These are phyloP conservation scores for Alloplasta piceator DNA, from an alignment of 2,888 invertebrate species.

Conservation along the genomic window DNA sequence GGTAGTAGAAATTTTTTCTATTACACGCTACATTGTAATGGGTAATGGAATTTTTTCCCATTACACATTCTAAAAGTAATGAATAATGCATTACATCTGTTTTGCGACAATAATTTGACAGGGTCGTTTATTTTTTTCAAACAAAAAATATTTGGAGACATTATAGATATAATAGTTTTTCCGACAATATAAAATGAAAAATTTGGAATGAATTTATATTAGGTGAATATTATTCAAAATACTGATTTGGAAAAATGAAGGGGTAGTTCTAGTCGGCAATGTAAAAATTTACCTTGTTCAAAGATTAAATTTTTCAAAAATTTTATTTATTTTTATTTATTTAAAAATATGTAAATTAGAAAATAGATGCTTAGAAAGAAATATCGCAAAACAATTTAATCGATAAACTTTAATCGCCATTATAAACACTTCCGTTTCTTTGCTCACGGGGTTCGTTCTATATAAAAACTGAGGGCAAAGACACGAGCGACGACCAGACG, in stretches of 20 bases:
- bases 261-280: too few species aligned
- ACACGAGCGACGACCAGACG: constrained; percentile 47
- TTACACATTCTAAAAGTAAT: too few species aligned
- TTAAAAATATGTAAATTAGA: not conserved
- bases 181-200: not conserved
- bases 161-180: too few species aligned
- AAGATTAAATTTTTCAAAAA: not conserved
- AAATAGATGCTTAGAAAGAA: not conserved
- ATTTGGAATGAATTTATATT: not conserved
- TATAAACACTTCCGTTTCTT: constrained; percentile 47
- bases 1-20: too few species aligned
- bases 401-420: constrained; percentile 13
- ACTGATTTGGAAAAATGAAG: too few species aligned
- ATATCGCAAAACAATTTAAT: constrained; percentile 21
- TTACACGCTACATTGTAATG: too few species aligned
- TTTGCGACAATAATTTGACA: too few species aligned
- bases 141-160: too few species aligned
- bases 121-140: too few species aligned
- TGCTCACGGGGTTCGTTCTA: constrained; percentile 4
- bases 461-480: constrained; percentile 41
- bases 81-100: too few species aligned
- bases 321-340: not conserved
- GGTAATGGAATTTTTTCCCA: too few species aligned
- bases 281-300: not conserved
- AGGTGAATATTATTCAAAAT: not conserved